Percentiles rank a stretch among this genome's conserved stretches.
phyloP scores from a whole-genome alignment of 2,113 vertebrate genomes.

The Pogonocichla stellata region DNA sequence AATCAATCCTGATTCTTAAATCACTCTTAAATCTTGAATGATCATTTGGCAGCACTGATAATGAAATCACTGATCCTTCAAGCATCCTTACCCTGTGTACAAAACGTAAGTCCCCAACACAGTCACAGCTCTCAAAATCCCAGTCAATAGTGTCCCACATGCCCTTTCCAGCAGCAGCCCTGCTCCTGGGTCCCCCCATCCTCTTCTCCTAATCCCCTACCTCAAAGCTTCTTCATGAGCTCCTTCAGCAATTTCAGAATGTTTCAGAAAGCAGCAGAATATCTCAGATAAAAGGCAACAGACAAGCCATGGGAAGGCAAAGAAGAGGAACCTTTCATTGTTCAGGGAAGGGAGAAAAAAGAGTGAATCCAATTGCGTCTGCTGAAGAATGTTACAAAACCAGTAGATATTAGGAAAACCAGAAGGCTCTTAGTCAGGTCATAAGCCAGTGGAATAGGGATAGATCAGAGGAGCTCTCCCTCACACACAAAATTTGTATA shows the following conservation, averaged over 20 bases:
- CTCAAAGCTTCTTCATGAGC: neutral
- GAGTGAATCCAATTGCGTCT: neutral
- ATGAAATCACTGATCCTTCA: neutral
- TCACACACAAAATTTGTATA: neutral
- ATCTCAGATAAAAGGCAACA: neutral
- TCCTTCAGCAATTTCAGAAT: neutral
- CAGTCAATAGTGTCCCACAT: too few species aligned
- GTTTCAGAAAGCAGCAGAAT: neutral
- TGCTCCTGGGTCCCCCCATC: neutral
- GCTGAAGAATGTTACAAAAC: neutral
- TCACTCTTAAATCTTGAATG: neutral
- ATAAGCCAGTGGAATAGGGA: neutral
- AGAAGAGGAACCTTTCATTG: neutral
- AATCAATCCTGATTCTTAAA: neutral
- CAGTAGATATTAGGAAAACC: neutral
- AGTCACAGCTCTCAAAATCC: neutral
- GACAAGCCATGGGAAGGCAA: neutral
- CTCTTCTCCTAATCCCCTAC: neutral
- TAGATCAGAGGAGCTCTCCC: neutral
- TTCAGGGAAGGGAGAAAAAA: neutral
- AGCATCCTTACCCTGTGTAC: neutral
- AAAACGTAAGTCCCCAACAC: neutral
- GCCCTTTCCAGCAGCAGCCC: neutral
- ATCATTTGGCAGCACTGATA: neutral
- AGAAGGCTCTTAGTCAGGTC: neutral